Evolutionary conservation across 2,888 invertebrate species (phyloP), one percentile per base, ranked within the genome.

Genomic region (Vandiemenella viatica): DNA sequence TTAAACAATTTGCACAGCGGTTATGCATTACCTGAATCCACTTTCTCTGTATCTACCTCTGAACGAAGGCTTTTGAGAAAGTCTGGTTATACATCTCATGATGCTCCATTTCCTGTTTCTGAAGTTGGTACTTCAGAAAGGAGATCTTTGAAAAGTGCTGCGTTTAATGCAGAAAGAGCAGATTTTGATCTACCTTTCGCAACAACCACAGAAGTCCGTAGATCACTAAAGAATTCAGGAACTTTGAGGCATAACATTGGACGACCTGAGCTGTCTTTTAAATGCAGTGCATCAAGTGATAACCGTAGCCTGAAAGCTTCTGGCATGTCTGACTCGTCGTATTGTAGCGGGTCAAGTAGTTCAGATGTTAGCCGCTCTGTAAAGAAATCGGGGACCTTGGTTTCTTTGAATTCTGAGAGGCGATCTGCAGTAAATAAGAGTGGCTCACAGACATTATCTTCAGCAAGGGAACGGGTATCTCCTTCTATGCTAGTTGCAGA

Each of bases 401-500:
- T 45, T 6, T 51, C 50, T 4, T 43, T 51, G 23, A 48, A 32
- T 45, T 43, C 50, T 16, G 52, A 49, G 19, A 26, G 47, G 26
- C 40, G 48, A 43, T 45, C 45, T 13, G 46, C 45, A 20, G 44
- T 46, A 7, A 48, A 45, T 18, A 32, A 49, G 18, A 22, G 51
- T 21, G 51, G 53, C 16, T 18, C 47, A 37, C 50, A 53, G 46
- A 54, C 55, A 15, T 40, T 54, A 10, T 26, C 46, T 37, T 40
- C 49, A 21, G 23, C 50, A 13, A 45, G 52, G 16, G 53, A 51
- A 22, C 40, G 45, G 45, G 54, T 52, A 15, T 51, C 60, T 78
- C 60, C 63, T 44, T 69, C 87, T 57, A 88, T 90, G 86, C 69
- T 90, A 54, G 87, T 89, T n/a, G 84, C 87, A 53, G 90, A 91